Base-by-base conservation (phyloP, 1,140 invertebrate genomes). In the Atta colombica region DNA sequence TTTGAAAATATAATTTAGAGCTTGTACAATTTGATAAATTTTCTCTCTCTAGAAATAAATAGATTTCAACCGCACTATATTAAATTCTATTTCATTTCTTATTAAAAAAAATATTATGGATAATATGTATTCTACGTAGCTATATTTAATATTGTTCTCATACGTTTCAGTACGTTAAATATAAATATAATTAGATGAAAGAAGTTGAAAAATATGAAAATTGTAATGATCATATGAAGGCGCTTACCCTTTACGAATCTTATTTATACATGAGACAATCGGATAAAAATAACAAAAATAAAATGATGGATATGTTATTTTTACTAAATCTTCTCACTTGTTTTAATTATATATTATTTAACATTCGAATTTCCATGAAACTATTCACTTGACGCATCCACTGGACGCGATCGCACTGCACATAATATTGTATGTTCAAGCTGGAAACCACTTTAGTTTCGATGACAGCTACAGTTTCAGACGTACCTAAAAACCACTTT, bases 381-480 rank as follows among this genome's bases (percentile, higher is more conserved):
- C 45, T 25, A 28, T 61, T 75, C 55, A 61, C 35, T 82, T 28
- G 12, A 61, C 35, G 53, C 25, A 61, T 82, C n/a, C 69, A 72
- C 68, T 45, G 39, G 58, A 12, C 28, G 21, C 66, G 35, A 60
- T 1, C 8, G n/a, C 68, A 74, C 35, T 31, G 58, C 69, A 63
- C 55, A 61, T 55, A 25, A 75, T 51, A 25, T 25, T 25, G 25
- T 25, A 14, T 69, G 45, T 58, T 74, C 55, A 31, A 28, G 7
- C 28, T 21, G 28, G 39, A 60, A 84, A 49, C 18, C 77, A 87
- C 61, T 75, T 72, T 51, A 25, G 28, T 51, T 55, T 16, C 72
- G 28, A 58, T 81, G 87, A 89, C 87, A 86, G 88, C 21, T 16
- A 28, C 53, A 81, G 31, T 63, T 25, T 39, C 25, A 39, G 51